Base-by-base conservation (phyloP, 64 coral and sea anemone species). In the Montipora capricornis region DNA sequence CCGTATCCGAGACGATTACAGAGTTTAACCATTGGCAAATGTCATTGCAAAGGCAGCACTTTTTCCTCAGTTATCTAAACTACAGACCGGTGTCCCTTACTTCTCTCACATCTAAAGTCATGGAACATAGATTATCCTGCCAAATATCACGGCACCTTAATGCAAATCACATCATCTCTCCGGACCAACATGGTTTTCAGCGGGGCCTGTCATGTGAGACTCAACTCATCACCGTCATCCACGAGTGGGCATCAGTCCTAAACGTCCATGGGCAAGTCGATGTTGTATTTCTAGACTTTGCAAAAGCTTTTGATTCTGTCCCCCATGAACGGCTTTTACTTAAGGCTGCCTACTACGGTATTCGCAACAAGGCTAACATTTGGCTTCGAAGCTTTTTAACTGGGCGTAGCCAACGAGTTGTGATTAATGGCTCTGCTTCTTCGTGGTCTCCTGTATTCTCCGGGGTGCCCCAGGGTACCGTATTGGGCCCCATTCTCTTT, bases 91-190 rank as follows among this genome's bases (percentile, higher is more conserved):
- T 19, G 13, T 19, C 64, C 17, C 64, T 16, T 68, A 19, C 64
- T 15, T 68, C 64, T 19, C 13, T 16, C 64, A 68, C 64, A 68
- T 68, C 64, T 68, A 89, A 64, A 64, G 74, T 79, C 49, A 89
- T 89, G 87, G 87, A 89, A 62, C 87, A 89, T 10, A 79, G 78
- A 78, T 45, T 89, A 53, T 59, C 44, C 53, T 74, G 75, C 44
- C 68, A 77, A 77, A 55, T 89, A 75, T 77, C 87, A 75, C 47
- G 49, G 12, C 76, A 79, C 76, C 76, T 79, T 51, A 19, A 14
- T 79, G 16, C 37, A 79, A 45, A 79, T 79, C 13, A 22, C 76
- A 79, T 79, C 49, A 79, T 79, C 17, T 79, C 76, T 47, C 19
- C 12, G 44, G 14, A 78, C 68, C 48, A 89, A 70, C 48, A 89